Conservation (phyloP, 2,797 vertebrate species). For the Kryptopterus vitreolus region DNA sequence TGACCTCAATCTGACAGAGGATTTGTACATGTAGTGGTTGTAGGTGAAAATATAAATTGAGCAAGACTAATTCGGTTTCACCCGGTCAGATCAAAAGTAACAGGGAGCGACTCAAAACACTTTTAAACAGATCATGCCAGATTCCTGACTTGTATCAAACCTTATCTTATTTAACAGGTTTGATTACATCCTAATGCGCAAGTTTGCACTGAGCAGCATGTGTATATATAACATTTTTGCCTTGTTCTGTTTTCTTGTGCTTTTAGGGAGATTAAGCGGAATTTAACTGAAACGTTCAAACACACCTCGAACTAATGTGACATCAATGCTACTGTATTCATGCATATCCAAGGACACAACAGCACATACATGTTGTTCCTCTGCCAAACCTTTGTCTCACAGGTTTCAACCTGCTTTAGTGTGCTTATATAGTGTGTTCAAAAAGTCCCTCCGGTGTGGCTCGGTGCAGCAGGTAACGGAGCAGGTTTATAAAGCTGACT, state of each 20-base stretch:
- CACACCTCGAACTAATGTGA: background rate
- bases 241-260: conserved; percentile 13
- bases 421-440: too few relatives aligned
- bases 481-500: too few relatives aligned
- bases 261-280: conserved; percentile 1
- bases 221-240: background rate
- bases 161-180: conserved; percentile 15
- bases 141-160: conserved; percentile 1
- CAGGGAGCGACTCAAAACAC: background rate
- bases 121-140: conserved; percentile 23
- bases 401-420: background rate
- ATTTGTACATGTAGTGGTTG: background rate
- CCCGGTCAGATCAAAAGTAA: background rate
- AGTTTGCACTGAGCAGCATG: conserved; percentile 10
- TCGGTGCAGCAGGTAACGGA: too few relatives aligned
- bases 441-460: too few relatives aligned
- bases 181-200: background rate
- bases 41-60: background rate
- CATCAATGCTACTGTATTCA: background rate
- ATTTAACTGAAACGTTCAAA: background rate
- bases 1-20: background rate
- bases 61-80: background rate
- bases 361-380: background rate
- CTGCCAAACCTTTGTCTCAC: background rate
- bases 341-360: background rate